Conservation (phyloP, 2,888 invertebrate genomes). For the Sericinus montela region DNA sequence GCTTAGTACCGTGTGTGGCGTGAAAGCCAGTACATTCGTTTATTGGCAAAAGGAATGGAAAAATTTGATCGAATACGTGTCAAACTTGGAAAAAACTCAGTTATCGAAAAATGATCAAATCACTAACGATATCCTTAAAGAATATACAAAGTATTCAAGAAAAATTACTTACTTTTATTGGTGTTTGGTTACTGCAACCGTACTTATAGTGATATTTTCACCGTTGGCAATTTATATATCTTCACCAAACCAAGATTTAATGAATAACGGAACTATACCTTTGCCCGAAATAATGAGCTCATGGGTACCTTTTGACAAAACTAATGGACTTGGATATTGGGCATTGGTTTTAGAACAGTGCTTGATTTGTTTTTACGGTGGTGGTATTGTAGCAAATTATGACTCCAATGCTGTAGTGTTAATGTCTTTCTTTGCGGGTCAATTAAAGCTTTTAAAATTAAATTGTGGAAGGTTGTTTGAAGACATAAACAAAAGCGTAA, state of each 20-base stretch:
- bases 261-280: slow-evolving; percentile 38
- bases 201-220: slow-evolving; percentile 48
- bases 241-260: slow-evolving; percentile 30
- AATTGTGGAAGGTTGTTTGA: slow-evolving; percentile 52
- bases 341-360: slow-evolving; percentile 40
- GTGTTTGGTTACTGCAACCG: slow-evolving; percentile 48
- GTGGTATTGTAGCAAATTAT: slow-evolving; percentile 57
- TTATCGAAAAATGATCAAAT: slow-evolving; percentile 32
- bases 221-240: slow-evolving; percentile 45
- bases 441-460: slow-evolving; percentile 47
- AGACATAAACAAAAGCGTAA: slow-evolving; percentile 27
- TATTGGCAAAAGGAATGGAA: slow-evolving; percentile 52
- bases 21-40: slow-evolving; percentile 53
- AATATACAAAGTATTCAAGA: slow-evolving; percentile 54
- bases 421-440: slow-evolving; percentile 64
- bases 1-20: slow-evolving; percentile 54
- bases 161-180: slow-evolving; percentile 54
- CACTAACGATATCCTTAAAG: slow-evolving; percentile 34
- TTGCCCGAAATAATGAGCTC: slow-evolving; percentile 66
- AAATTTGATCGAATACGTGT: slow-evolving; percentile 43
- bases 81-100: slow-evolving; percentile 44
- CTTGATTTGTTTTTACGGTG: slow-evolving; percentile 55
- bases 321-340: slow-evolving; percentile 50
- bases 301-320: slow-evolving; percentile 57
- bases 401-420: slow-evolving; percentile 59